These are phyloP conservation scores for Columbina picui DNA, from an alignment of 2,113 vertebrate genomes.

Conservation along the genomic window DNA sequence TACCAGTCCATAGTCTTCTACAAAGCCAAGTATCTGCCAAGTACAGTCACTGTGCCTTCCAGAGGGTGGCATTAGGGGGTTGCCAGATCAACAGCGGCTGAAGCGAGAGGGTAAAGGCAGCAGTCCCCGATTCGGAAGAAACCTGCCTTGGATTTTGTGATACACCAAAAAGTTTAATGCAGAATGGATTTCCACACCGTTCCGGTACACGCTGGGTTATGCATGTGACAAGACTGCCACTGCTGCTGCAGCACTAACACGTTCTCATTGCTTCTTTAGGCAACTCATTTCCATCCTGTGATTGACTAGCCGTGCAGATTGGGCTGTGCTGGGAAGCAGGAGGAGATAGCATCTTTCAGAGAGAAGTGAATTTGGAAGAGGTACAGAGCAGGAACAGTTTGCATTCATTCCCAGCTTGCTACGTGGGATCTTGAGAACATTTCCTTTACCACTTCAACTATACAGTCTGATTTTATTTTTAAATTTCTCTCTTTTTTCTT, in stretches of 20 bases:
- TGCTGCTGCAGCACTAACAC: neutral
- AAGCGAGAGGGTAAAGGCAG: neutral
- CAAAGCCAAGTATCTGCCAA: neutral
- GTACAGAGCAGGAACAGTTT: conserved; percentile 35
- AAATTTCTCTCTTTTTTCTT: neutral
- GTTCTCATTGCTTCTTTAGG: rapidly evolving
- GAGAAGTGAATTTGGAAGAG: neutral
- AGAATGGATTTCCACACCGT: neutral
- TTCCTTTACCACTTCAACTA: conserved; percentile 40
- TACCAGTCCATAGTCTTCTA: rapidly evolving
- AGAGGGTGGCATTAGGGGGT: conserved; percentile 6
- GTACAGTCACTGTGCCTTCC: neutral
- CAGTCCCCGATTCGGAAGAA: rapidly evolving
- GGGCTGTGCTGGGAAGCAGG: neutral
- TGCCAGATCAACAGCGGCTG: neutral
- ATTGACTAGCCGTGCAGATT: neutral
- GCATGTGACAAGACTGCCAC: neutral
- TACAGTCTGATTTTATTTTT: conserved; percentile 49
- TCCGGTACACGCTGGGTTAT: neutral
- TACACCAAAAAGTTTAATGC: neutral
- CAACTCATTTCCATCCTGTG: neutral
- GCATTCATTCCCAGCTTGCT: conserved; percentile 43
- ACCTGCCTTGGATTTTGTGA: too few species aligned
- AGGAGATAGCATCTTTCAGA: neutral
- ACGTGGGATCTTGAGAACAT: conserved; percentile 50